Percentiles rank a stretch among this genome's conserved stretches.
phyloP scores from a whole-genome alignment of 2,797 vertebrate species.

The Lepilemur ruficaudatus region DNA sequence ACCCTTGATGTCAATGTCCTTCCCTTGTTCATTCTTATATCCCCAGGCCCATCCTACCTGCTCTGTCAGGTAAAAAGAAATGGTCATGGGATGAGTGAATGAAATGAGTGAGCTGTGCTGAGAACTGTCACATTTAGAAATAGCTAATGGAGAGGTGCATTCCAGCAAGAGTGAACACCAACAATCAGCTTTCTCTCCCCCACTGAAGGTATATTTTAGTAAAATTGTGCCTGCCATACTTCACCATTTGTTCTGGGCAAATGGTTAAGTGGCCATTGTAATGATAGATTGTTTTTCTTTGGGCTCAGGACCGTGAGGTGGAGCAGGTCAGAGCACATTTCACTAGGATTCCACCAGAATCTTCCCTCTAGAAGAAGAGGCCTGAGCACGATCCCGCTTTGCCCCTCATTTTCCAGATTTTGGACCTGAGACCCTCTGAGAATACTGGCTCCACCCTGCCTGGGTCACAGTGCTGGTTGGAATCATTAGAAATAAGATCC shows the following conservation, averaged over 20 bases:
- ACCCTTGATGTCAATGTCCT: background rate
- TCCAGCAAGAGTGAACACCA: background rate
- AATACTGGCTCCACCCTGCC: background rate
- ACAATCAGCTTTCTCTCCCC: background rate
- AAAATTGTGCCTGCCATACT: background rate
- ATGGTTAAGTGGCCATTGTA: background rate
- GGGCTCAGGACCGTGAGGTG: background rate
- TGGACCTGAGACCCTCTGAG: background rate
- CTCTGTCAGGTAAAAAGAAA: background rate
- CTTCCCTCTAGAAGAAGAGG: background rate
- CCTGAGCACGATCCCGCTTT: background rate
- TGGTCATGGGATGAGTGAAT: background rate
- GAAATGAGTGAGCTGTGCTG: background rate
- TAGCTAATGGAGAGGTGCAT: background rate
- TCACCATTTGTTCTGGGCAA: conserved; percentile 25
- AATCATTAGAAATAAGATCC: background rate
- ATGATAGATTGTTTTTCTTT: background rate
- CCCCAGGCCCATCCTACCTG: background rate
- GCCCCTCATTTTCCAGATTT: background rate
- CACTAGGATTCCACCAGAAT: conserved; percentile 5
- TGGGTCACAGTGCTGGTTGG: background rate
- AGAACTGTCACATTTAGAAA: background rate
- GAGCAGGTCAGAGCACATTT: background rate
- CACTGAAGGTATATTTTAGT: background rate
- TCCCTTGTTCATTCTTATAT: background rate